phyloP scores from a whole-genome alignment of 1,140 invertebrate species.

The Drosophila rufa region DNA sequence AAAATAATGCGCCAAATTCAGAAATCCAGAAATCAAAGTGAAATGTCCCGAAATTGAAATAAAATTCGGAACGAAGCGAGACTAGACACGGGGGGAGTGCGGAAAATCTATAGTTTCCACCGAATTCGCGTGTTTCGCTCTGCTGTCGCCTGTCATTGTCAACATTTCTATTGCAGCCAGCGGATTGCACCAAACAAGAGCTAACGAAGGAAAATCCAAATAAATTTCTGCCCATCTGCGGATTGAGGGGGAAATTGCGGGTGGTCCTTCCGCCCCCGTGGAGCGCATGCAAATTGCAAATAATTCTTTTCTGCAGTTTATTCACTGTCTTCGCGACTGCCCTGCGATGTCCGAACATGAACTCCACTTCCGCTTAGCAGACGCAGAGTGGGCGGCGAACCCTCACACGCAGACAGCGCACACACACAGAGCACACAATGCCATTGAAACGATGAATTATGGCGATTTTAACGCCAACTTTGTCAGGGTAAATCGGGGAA shows the following conservation, averaged over 20 bases:
- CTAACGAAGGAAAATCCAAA: slow-evolving; percentile 13
- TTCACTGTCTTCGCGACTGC: slow-evolving; percentile 37
- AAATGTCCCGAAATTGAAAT: slow-evolving; percentile 71
- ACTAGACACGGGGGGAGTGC: not conserved
- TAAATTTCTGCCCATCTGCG: slow-evolving; percentile 11
- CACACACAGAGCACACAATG: slow-evolving; percentile 50
- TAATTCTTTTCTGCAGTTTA: slow-evolving; percentile 52
- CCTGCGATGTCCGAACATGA: slow-evolving; percentile 71
- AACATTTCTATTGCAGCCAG: slow-evolving; percentile 64
- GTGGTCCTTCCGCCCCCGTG: not conserved
- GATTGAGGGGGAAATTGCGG: not conserved
- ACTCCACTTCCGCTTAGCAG: slow-evolving; percentile 64
- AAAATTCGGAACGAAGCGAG: slow-evolving; percentile 15
- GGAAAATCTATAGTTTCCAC: slow-evolving; percentile 12
- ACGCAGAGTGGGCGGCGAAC: not conserved
- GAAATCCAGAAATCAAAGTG: slow-evolving; percentile 65
- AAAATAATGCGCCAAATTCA: slow-evolving; percentile 26
- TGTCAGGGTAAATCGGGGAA: slow-evolving; percentile 21
- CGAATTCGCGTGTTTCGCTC: slow-evolving; percentile 20
- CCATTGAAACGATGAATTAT: slow-evolving; percentile 80
- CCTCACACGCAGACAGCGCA: not conserved
- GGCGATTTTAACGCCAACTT: slow-evolving; percentile 76
- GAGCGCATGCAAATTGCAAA: slow-evolving; percentile 67
- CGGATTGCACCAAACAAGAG: slow-evolving; percentile 31
- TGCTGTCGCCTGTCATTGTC: slow-evolving; percentile 65